phyloP scores from a whole-genome alignment of 2,888 invertebrate species.

The Drosophila putrida region DNA sequence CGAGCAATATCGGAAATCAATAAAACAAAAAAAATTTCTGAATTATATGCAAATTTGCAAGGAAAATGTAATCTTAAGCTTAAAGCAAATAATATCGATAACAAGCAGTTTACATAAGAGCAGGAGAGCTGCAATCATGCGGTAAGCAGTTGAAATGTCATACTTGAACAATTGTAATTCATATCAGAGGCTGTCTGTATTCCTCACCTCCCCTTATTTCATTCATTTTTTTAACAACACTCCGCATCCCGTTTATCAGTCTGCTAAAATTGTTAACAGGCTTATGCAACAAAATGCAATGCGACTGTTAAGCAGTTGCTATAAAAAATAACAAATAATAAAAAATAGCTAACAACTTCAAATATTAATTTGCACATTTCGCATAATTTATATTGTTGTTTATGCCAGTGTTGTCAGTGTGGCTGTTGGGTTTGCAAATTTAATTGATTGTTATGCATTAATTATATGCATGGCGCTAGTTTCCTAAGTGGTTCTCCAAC shows the following conservation, averaged over 20 bases:
- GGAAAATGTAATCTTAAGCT: constrained; percentile 5
- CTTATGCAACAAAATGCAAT: constrained; percentile 62
- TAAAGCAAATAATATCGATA: constrained; percentile 8
- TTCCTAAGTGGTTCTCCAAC: constrained; percentile 49
- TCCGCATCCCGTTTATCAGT: constrained; percentile 29
- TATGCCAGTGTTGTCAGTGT: constrained; percentile 21
- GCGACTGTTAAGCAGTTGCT: constrained; percentile 37
- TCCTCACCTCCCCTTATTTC: neutral
- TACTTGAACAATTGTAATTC: constrained; percentile 64
- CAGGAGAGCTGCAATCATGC: neutral
- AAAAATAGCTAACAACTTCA: constrained; percentile 44
- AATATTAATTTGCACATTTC: constrained; percentile 67
- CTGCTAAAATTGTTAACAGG: constrained; percentile 39
- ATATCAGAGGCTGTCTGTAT: constrained; percentile 59
- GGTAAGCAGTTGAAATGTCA: constrained; percentile 31
- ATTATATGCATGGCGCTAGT: constrained; percentile 63
- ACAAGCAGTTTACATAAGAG: constrained; percentile 11
- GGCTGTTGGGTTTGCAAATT: constrained; percentile 32
- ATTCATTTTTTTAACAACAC: constrained; percentile 9
- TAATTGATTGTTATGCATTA: constrained; percentile 75
- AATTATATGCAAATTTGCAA: constrained; percentile 17
- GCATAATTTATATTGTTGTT: constrained; percentile 70
- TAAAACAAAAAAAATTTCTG: constrained; percentile 37
- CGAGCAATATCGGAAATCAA: constrained; percentile 68
- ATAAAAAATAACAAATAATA: constrained; percentile 37